These are phyloP conservation scores for Drosophila watanabei DNA, from an alignment of 1,140 invertebrate genomes.

Conservation along the genomic window DNA sequence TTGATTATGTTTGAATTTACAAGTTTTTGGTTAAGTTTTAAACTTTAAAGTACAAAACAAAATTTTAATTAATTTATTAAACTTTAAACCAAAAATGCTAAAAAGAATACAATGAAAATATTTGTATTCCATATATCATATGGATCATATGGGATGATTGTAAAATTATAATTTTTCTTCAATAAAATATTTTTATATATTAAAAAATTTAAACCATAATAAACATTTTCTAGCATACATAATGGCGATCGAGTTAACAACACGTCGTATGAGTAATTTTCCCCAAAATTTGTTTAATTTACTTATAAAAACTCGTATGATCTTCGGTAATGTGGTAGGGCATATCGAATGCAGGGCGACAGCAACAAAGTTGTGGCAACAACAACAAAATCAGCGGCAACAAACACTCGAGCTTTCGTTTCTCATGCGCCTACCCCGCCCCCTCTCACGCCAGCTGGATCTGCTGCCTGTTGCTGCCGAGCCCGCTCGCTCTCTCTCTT, in stretches of 20 bases:
- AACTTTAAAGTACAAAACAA: no score
- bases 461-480: conserved; percentile 64
- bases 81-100: no score
- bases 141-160: no score
- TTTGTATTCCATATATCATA: no score
- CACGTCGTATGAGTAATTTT: not conserved
- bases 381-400: conserved; percentile 18
- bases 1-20: no score
- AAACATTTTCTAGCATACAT: no score
- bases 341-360: conserved; percentile 38
- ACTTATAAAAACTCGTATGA: not conserved
- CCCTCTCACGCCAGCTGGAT: conserved; percentile 1
- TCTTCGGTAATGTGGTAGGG: conserved; percentile 23
- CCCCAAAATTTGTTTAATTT: not conserved
- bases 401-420: conserved; percentile 37
- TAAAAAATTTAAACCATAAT: no score
- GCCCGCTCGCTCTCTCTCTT: conserved; percentile 36
- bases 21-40: no score
- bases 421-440: conserved; percentile 30
- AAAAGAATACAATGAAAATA: no score
- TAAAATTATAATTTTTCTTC: no score
- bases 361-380: conserved; percentile 41
- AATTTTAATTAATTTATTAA: no score
- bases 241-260: not conserved
- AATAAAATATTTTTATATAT: no score